A percentile compares a stretch with the other conserved stretches of the same genome.
Evolutionary conservation across 2,888 invertebrate genomes (phyloP).

Genomic region (Spodoptera littoralis): DNA sequence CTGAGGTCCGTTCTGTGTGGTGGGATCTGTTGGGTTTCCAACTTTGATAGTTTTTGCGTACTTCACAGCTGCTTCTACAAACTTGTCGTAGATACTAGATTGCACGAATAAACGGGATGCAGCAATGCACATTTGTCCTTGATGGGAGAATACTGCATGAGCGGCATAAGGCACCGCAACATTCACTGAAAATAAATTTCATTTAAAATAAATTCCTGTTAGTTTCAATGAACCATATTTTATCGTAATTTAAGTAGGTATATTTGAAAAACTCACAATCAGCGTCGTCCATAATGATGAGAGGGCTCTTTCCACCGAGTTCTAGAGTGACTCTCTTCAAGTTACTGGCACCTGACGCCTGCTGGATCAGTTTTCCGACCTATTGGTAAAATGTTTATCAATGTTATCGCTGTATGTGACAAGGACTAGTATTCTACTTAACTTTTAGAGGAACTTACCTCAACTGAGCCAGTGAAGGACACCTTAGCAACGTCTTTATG

Average conservation of each 20-base stretch:
- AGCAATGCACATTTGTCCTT: slow-evolving; percentile 63
- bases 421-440: no score
- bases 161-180: slow-evolving; percentile 60
- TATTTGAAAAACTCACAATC: slow-evolving; percentile 86
- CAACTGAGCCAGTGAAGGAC: slow-evolving; percentile 90
- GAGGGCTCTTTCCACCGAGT: slow-evolving; percentile 96
- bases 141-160: slow-evolving; percentile 55
- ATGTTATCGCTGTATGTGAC: no score
- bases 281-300: slow-evolving; percentile 94
- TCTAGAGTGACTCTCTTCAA: slow-evolving; percentile 94
- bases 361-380: slow-evolving; percentile 89
- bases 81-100: slow-evolving; percentile 92
- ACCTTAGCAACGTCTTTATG: slow-evolving; percentile 94
- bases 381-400: background rate
- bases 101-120: slow-evolving; percentile 65
- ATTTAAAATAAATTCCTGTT: no score
- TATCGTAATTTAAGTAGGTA: background rate
- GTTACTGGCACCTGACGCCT: slow-evolving; percentile 93
- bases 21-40: slow-evolving; percentile 91
- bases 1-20: slow-evolving; percentile 91
- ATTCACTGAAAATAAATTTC: slow-evolving; percentile 42
- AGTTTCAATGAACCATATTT: no score
- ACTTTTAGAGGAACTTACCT: slow-evolving; percentile 77
- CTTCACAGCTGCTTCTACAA: slow-evolving; percentile 91
- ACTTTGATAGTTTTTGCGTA: slow-evolving; percentile 91